Percentiles rank a stretch among this genome's conserved stretches.
Evolutionary conservation across 2,888 invertebrate genomes (phyloP).

Genomic region (Drosophila pegasa): DNA sequence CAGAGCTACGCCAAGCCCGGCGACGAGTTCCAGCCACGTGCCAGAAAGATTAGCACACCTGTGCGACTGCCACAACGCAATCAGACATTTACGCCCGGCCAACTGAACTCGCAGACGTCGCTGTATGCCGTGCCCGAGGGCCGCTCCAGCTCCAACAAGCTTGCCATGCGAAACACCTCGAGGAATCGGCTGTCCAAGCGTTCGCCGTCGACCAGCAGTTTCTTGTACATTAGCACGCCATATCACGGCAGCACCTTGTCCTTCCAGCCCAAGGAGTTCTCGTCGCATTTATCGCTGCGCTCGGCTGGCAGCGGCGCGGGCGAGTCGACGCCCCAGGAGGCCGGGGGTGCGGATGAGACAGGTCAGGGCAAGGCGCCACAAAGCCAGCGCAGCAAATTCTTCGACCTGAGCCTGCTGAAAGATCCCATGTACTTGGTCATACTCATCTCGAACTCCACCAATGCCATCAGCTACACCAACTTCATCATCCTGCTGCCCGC

Average conservation of each 20-base stretch:
- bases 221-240: conserved; percentile 93
- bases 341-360: conserved; percentile 36
- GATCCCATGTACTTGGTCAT: conserved; percentile 94
- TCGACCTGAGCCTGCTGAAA: conserved; percentile 90
- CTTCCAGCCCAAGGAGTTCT: conserved; percentile 91
- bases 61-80: conserved; percentile 85
- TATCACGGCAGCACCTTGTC: conserved; percentile 94
- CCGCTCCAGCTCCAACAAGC: conserved; percentile 78
- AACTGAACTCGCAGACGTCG: conserved; percentile 88
- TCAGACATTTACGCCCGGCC: conserved; percentile 85
- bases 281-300: conserved; percentile 91
- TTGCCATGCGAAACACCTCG: conserved; percentile 82
- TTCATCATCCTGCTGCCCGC: conserved; percentile 93
- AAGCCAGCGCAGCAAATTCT: conserved; percentile 86
- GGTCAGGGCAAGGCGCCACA: conserved; percentile 26
- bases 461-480: conserved; percentile 94
- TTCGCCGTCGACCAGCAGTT: conserved; percentile 92
- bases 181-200: conserved; percentile 87
- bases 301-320: conserved; percentile 87
- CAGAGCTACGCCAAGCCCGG: conserved; percentile 85
- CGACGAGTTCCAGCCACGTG: conserved; percentile 85
- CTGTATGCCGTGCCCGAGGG: conserved; percentile 90
- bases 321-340: conserved; percentile 71
- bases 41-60: conserved; percentile 88
- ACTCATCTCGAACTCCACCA: conserved; percentile 93